These are phyloP conservation scores for Dendropsophus ebraccatus DNA, from an alignment of 2,113 vertebrate genomes.

Conservation along the genomic window DNA sequence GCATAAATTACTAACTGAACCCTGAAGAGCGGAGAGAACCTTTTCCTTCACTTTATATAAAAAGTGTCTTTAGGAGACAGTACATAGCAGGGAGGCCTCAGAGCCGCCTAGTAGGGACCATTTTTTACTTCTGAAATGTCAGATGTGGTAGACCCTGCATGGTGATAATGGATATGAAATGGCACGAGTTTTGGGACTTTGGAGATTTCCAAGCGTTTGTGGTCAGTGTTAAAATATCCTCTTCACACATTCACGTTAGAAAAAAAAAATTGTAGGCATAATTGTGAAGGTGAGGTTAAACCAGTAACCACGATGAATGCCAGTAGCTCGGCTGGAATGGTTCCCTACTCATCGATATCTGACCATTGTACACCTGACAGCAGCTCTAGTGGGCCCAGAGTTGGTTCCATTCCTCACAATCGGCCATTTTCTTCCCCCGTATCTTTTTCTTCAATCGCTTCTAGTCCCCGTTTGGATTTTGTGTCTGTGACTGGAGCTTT, in stretches of 20 bases:
- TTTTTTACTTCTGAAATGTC: background rate
- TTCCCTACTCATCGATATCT: background rate
- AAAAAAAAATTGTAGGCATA: background rate
- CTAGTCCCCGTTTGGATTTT: conserved; percentile 75
- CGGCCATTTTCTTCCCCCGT: conserved; percentile 71
- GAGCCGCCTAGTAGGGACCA: background rate
- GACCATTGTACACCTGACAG: background rate
- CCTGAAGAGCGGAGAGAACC: background rate
- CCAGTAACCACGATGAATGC: conserved; percentile 1
- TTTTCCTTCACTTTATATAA: background rate
- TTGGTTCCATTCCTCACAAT: conserved; percentile 64
- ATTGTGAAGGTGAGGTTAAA: conserved; percentile 19
- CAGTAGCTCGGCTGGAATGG: background rate
- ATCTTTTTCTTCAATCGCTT: conserved; percentile 78
- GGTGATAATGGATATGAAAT: background rate
- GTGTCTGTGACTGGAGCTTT: conserved; percentile 62
- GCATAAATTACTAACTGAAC: background rate
- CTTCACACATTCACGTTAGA: conserved; percentile 24
- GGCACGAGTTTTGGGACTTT: background rate
- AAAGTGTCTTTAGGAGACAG: background rate
- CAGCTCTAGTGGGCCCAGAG: background rate
- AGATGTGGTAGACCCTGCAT: background rate
- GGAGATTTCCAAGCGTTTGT: background rate
- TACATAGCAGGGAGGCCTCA: background rate
- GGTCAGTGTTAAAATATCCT: conserved; percentile 25